phyloP scores from a whole-genome alignment of 2,888 invertebrate species.

The Amiota minor region DNA sequence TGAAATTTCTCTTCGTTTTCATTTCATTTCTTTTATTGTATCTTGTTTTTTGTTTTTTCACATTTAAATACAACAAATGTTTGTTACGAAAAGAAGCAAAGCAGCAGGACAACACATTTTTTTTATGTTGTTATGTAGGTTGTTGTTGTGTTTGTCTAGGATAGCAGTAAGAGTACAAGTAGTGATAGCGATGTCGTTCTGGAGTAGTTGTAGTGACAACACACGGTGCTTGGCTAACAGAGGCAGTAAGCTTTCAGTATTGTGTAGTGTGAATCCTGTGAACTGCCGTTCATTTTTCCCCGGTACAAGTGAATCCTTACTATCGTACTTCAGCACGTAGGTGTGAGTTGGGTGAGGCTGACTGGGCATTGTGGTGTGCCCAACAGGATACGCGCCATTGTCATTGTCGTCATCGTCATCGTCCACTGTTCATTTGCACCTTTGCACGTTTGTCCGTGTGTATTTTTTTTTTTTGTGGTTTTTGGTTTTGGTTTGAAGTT shows the following conservation, averaged over 20 bases:
- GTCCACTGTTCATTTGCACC: slow-evolving; percentile 63
- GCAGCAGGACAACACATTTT: slow-evolving; percentile 39
- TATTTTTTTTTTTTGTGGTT: slow-evolving; percentile 16
- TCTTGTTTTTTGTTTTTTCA: slow-evolving; percentile 30
- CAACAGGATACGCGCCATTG: background rate
- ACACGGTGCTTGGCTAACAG: background rate
- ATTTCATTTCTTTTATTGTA: slow-evolving; percentile 30
- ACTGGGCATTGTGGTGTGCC: no score
- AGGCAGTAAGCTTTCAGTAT: background rate
- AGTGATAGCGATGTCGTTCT: no score
- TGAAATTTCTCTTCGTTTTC: slow-evolving; percentile 3
- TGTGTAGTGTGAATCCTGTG: background rate
- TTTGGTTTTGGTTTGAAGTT: slow-evolving; percentile 20
- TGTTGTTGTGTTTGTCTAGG: background rate
- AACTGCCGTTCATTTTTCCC: slow-evolving; percentile 24
- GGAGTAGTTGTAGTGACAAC: background rate
- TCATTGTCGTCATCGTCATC: background rate
- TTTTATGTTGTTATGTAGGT: slow-evolving; percentile 7
- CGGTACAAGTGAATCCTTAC: slow-evolving; percentile 14
- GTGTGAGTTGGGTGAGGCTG: no score
- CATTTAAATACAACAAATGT: slow-evolving; percentile 1
- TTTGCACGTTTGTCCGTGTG: slow-evolving; percentile 50
- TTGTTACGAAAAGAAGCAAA: slow-evolving; percentile 36
- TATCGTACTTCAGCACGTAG: no score
- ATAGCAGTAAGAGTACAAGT: background rate